A percentile compares a stretch with the other conserved stretches of the same genome.
phyloP scores from a whole-genome alignment of 2,113 vertebrate genomes.

The Hucho hucho region DNA sequence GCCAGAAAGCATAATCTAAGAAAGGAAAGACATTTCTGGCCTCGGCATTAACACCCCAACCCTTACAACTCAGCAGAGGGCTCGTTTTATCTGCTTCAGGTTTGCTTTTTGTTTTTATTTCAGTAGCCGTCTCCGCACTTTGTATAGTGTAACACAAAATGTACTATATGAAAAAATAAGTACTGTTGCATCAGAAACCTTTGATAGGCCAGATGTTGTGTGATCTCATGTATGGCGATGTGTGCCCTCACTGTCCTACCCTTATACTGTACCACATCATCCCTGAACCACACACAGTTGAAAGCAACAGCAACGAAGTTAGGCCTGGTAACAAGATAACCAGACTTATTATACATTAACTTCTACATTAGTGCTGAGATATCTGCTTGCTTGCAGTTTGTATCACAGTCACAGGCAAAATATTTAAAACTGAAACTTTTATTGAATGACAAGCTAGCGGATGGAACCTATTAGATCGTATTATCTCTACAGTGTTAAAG shows the following conservation, averaged over 20 bases:
- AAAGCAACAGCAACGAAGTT: slow-evolving; percentile 7
- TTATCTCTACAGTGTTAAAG: background rate
- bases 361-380: slow-evolving; percentile 28
- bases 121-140: background rate
- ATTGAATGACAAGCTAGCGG: slow-evolving; percentile 45
- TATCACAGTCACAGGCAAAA: slow-evolving; percentile 54
- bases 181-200: no score
- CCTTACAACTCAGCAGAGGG: background rate
- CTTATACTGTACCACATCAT: background rate
- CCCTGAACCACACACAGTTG: background rate
- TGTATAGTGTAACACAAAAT: no score
- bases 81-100: background rate
- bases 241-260: background rate
- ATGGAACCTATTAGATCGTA: slow-evolving; percentile 57
- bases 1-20: slow-evolving; percentile 33
- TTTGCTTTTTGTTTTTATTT: background rate
- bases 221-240: background rate
- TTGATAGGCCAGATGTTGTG: background rate
- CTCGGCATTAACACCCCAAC: background rate
- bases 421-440: slow-evolving; percentile 34
- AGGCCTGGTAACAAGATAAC: slow-evolving; percentile 30
- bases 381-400: slow-evolving; percentile 17
- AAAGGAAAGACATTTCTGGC: background rate
- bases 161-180: no score
- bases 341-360: slow-evolving; percentile 42